Evolutionary conservation across 2,888 invertebrate genomes (phyloP).

Genomic region (Phyllotreta cruciferae): DNA sequence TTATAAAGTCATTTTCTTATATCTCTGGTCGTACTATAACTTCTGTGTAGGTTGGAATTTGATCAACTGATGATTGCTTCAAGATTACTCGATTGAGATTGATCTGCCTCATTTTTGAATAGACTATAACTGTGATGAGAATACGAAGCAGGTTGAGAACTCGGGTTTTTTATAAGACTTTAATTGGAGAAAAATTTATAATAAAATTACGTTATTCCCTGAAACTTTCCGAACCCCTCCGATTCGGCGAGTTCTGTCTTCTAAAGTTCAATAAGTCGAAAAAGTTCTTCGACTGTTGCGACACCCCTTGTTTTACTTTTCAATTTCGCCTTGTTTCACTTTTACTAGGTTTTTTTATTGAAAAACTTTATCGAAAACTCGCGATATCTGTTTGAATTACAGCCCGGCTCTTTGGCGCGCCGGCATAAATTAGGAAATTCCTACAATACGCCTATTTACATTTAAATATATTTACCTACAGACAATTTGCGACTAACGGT

Average conservation of each 20-base stretch:
- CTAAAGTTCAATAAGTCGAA: constrained; percentile 22
- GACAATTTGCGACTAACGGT: too few species aligned
- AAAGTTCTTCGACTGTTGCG: constrained; percentile 22
- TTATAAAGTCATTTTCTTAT: too few species aligned
- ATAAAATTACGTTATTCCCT: not conserved
- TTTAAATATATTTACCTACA: too few species aligned
- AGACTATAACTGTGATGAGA: too few species aligned
- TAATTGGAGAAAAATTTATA: not conserved
- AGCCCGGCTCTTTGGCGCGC: not conserved
- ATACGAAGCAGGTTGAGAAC: too few species aligned
- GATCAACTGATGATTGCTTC: too few species aligned
- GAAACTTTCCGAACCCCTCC: constrained; percentile 14
- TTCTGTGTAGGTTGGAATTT: too few species aligned
- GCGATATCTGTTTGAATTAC: constrained; percentile 3
- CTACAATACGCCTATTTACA: too few species aligned
- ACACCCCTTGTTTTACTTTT: constrained; percentile 20
- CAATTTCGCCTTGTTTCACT: constrained; percentile 11
- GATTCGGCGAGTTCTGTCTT: constrained; percentile 23
- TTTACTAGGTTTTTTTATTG: constrained; percentile 13
- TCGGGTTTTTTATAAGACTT: too few species aligned
- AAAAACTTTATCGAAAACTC: constrained; percentile 5
- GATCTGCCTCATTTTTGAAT: too few species aligned
- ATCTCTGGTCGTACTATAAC: too few species aligned
- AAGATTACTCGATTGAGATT: too few species aligned
- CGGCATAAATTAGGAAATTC: not conserved